Percentiles rank a stretch among this genome's conserved stretches.
Conservation (phyloP, 2,888 invertebrate genomes). For the Polia nebulosa region DNA sequence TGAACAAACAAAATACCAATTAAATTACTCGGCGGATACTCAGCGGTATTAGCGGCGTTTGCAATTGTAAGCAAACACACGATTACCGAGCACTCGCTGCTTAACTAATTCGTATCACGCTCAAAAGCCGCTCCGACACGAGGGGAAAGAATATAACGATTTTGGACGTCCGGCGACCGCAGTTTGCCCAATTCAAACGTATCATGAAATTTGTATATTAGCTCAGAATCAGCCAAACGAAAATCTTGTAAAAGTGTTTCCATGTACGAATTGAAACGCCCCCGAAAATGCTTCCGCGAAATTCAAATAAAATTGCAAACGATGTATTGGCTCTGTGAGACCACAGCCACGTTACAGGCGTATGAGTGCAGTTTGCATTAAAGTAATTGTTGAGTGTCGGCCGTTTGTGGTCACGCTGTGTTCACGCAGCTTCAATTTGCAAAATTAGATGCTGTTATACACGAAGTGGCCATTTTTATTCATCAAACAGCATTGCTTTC, state of each 20-base stretch:
- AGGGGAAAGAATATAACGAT: slow-evolving; percentile 76
- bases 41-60: slow-evolving; percentile 80
- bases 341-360: slow-evolving; percentile 72
- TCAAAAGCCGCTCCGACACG: slow-evolving; percentile 77
- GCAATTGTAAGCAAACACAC: slow-evolving; percentile 85
- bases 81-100: slow-evolving; percentile 82
- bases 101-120: slow-evolving; percentile 86
- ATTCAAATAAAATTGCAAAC: slow-evolving; percentile 84
- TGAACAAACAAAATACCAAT: slow-evolving; percentile 76
- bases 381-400: slow-evolving; percentile 77
- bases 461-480: slow-evolving; percentile 72
- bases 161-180: slow-evolving; percentile 70
- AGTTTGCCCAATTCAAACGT: slow-evolving; percentile 80
- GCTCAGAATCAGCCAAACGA: slow-evolving; percentile 66
- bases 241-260: slow-evolving; percentile 81
- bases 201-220: slow-evolving; percentile 84
- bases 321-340: slow-evolving; percentile 75
- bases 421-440: slow-evolving; percentile 81
- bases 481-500: slow-evolving; percentile 65
- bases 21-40: slow-evolving; percentile 82
- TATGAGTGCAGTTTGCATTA: slow-evolving; percentile 82
- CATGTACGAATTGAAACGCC: slow-evolving; percentile 78
- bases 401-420: slow-evolving; percentile 74
- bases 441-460: slow-evolving; percentile 79
- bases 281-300: slow-evolving; percentile 72